These are phyloP conservation scores for Arizona elegans DNA, from an alignment of 2,113 vertebrate genomes.

Conservation along the genomic window DNA sequence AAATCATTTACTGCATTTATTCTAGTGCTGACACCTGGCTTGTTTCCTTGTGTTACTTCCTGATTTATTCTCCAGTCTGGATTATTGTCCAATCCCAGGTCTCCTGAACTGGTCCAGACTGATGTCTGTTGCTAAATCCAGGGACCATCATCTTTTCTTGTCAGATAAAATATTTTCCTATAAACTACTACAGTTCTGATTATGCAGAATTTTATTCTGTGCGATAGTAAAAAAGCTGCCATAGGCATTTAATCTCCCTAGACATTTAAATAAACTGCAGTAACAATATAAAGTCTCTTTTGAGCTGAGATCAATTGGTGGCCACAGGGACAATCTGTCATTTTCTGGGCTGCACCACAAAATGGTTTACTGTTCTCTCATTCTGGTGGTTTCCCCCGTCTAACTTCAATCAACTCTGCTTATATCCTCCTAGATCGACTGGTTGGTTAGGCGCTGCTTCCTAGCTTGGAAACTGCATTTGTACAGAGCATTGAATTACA, in stretches of 20 bases:
- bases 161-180: not conserved
- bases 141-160: not conserved
- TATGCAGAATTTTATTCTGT: not conserved
- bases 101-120: not conserved
- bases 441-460: not conserved
- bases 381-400: not conserved
- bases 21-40: not conserved
- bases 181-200: not conserved
- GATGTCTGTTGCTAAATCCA: not conserved
- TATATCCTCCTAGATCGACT: not conserved
- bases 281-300: not conserved
- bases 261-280: not conserved
- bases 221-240: not conserved
- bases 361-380: not conserved
- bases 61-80: not conserved
- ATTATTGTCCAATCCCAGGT: not conserved
- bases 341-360: not conserved
- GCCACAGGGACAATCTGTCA: not conserved
- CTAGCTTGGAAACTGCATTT: not conserved
- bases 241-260: not conserved
- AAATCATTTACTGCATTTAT: not conserved
- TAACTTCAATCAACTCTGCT: not conserved
- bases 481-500: not conserved
- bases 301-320: not conserved
- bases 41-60: not conserved